These are phyloP conservation scores for Dromiciops gliroides DNA, from an alignment of 2,113 vertebrate genomes.

Conservation along the genomic window DNA sequence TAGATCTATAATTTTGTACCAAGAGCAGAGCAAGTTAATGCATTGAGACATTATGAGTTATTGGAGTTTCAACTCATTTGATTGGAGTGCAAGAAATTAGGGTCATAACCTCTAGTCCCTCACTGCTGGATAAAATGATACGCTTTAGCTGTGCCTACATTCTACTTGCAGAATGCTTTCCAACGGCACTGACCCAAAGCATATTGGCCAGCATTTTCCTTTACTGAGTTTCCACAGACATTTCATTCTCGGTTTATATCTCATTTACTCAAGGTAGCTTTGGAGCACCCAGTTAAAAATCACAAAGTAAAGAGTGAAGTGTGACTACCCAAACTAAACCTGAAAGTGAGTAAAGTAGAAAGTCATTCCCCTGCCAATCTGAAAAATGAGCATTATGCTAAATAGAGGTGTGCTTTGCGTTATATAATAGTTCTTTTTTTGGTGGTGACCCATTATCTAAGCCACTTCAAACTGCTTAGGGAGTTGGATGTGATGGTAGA, in stretches of 20 bases:
- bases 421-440: constrained; percentile 8
- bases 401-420: constrained; percentile 19
- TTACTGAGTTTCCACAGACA: constrained; percentile 23
- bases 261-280: constrained; percentile 54
- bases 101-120: constrained; percentile 9
- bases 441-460: neutral
- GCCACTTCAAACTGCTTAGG: neutral
- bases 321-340: neutral
- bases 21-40: constrained; percentile 13
- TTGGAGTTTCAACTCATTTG: constrained; percentile 34
- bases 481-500: neutral
- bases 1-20: constrained; percentile 16
- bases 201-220: constrained; percentile 42
- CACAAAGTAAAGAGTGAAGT: neutral
- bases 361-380: constrained; percentile 27
- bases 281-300: constrained; percentile 30
- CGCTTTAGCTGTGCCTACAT: neutral
- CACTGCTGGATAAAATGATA: constrained; percentile 23
- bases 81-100: constrained; percentile 18
- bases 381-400: constrained; percentile 19
- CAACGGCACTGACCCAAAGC: neutral
- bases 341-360: constrained; percentile 38
- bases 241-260: constrained; percentile 46
- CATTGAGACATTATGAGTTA: constrained; percentile 2
- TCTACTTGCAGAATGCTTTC: constrained; percentile 46